Conservation (phyloP, 2,888 invertebrate species). For the Sialis lutaria region DNA sequence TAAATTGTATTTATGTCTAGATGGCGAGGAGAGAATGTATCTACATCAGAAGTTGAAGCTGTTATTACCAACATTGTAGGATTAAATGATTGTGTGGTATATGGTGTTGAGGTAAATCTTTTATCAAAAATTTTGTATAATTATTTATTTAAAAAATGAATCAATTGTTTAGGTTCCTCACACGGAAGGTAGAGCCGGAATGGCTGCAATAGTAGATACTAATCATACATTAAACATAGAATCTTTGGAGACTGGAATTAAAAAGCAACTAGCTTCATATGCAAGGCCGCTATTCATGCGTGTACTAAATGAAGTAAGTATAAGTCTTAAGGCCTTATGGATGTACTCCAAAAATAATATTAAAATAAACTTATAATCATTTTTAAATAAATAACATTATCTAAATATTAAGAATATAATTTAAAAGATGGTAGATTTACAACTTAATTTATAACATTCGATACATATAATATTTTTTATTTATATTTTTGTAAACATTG, state of each 20-base stretch:
- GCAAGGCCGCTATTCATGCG: constrained; percentile 82
- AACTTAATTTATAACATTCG: too few species aligned
- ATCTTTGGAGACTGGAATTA: constrained; percentile 43
- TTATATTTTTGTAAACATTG: too few species aligned
- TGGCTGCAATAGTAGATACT: constrained; percentile 76
- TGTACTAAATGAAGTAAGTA: constrained; percentile 38
- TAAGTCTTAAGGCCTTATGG: too few species aligned
- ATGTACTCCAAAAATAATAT: too few species aligned
- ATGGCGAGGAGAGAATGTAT: constrained; percentile 95
- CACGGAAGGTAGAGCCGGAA: constrained; percentile 78
- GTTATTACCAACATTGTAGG: constrained; percentile 62
- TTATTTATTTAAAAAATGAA: constrained; percentile 1
- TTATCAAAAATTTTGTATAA: not conserved
- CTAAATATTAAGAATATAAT: too few species aligned
- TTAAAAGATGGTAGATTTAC: too few species aligned
- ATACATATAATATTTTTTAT: too few species aligned
- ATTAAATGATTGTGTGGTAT: constrained; percentile 60
- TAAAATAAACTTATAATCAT: too few species aligned
- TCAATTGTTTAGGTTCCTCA: constrained; percentile 42
- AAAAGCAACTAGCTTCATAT: constrained; percentile 60
- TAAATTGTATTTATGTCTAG: constrained; percentile 12
- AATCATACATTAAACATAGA: constrained; percentile 37
- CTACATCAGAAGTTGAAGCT: constrained; percentile 89
- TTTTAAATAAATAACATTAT: too few species aligned
- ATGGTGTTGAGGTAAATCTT: constrained; percentile 68